Percentiles rank a stretch among this genome's conserved stretches.
These are phyloP conservation scores for Leucoraja erinaceus DNA, from an alignment of 2,113 vertebrate species.

Conservation along the genomic window DNA sequence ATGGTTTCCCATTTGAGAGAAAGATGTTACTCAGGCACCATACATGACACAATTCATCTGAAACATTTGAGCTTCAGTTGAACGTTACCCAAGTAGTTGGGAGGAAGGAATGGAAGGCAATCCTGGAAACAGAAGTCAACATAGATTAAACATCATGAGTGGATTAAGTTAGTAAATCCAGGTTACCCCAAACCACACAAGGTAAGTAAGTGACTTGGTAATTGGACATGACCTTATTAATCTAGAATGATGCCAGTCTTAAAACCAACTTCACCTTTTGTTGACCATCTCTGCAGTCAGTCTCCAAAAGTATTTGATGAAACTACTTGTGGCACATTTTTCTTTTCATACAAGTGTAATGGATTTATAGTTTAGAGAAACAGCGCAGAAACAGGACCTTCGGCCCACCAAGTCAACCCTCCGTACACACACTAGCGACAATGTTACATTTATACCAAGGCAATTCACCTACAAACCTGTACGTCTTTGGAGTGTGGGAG, in stretches of 20 bases:
- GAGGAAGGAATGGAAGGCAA: not conserved
- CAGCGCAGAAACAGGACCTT: no score
- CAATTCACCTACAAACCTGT: no score
- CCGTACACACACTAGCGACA: no score
- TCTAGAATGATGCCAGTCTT: not conserved
- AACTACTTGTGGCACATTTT: not conserved
- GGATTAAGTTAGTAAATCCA: constrained; percentile 22
- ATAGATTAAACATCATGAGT: constrained; percentile 21
- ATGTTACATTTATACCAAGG: no score
- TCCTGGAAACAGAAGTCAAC: constrained; percentile 20
- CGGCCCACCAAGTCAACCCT: no score
- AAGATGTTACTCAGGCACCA: no score
- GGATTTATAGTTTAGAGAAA: not conserved
- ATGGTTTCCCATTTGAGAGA: constrained; percentile 12
- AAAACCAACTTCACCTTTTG: not conserved
- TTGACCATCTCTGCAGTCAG: not conserved
- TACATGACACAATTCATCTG: not conserved
- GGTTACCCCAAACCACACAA: not conserved
- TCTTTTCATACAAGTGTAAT: not conserved
- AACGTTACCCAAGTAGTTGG: constrained; percentile 3
- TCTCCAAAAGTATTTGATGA: not conserved
- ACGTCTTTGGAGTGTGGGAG: no score
- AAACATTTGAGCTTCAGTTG: not conserved
- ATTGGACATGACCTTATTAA: not conserved
- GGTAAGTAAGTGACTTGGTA: not conserved